Percentiles rank a stretch among this genome's conserved stretches.
Conservation (phyloP, 37 sponge, comb jelly and placozoan species). For the Cliona cf. orientalis region DNA sequence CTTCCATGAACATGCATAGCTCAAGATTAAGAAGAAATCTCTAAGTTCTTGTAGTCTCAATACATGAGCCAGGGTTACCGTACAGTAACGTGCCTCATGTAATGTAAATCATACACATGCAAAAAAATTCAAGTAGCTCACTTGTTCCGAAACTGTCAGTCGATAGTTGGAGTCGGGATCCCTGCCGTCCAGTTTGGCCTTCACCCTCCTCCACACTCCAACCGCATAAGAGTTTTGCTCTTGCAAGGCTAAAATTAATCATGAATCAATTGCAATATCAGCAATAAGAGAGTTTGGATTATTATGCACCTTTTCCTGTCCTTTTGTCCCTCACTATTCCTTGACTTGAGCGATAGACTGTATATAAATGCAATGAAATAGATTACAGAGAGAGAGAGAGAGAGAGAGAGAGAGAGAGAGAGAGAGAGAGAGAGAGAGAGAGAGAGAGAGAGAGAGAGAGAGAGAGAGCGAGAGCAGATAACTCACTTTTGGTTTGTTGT, state of each 20-base stretch:
- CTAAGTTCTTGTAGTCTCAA: no score
- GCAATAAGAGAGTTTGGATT: neutral
- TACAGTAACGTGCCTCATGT: neutral
- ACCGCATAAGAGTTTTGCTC: conserved; percentile 93
- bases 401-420: conserved; percentile 35
- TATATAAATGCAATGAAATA: no score
- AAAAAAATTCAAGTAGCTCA: neutral
- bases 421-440: conserved; percentile 24
- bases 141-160: conserved; percentile 88
- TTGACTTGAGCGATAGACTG: conserved; percentile 66
- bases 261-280: neutral
- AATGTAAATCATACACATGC: no score
- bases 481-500: conserved; percentile 50
- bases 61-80: neutral
- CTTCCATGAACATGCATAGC: no score
- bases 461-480: no score
- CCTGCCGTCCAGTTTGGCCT: conserved; percentile 95
- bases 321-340: conserved; percentile 78
- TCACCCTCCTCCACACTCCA: conserved; percentile 92
- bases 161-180: conserved; percentile 74
- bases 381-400: conserved; percentile 12
- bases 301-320: conserved; percentile 87
- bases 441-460: conserved; percentile 11
- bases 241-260: conserved; percentile 68
- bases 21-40: no score